phyloP scores from a whole-genome alignment of 1,140 invertebrate genomes.

The Aphaenogaster rudis region DNA sequence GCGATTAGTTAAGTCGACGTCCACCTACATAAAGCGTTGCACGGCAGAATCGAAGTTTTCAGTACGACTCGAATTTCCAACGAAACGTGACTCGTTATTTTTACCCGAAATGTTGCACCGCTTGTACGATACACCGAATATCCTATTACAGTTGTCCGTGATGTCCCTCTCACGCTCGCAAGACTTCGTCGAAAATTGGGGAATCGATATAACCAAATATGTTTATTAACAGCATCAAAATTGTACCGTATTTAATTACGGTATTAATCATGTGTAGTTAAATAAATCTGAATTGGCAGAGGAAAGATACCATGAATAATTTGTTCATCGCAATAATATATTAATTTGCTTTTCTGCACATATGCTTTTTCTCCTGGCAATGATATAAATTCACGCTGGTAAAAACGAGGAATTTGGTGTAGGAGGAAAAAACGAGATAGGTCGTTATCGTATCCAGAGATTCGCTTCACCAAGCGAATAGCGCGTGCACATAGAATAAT shows the following conservation, averaged over 20 bases:
- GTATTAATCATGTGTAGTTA: background rate
- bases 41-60: conserved; percentile 23
- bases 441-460: conserved; percentile 62
- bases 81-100: conserved; percentile 17
- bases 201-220: background rate
- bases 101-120: conserved; percentile 23
- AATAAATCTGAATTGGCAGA: background rate
- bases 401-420: conserved; percentile 2
- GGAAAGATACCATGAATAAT: background rate
- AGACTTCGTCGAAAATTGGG: background rate
- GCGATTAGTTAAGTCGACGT: conserved; percentile 83
- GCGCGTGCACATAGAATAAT: conserved; percentile 71
- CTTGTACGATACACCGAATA: background rate
- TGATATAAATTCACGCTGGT: conserved; percentile 25
- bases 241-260: background rate
- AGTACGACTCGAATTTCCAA: conserved; percentile 44
- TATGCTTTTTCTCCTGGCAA: conserved; percentile 9
- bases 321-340: background rate
- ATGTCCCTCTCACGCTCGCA: background rate
- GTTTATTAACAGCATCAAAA: background rate
- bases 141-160: background rate
- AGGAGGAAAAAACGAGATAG: conserved; percentile 30
- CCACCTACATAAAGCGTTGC: conserved; percentile 79
- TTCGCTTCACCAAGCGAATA: conserved; percentile 63
- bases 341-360: conserved; percentile 12